Evolutionary conservation across 2,888 invertebrate species (phyloP), one percentile per base, ranked within the genome.

Genomic region (Hypolimnas misippus): DNA sequence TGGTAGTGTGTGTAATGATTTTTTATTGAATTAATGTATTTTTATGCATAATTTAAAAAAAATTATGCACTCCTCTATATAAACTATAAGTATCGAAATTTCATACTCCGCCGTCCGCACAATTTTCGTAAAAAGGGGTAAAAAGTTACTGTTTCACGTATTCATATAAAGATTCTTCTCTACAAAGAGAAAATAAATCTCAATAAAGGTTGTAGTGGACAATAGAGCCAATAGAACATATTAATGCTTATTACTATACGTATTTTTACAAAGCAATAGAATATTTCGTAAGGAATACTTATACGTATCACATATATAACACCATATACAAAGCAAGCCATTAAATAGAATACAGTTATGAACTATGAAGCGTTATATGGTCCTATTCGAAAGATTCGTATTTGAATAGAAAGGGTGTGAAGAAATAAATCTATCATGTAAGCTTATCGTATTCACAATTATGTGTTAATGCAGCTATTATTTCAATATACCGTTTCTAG

Each of bases 381-480:
- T 63, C 50, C 29, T n/a, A 49, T 29, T 49, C 14, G 25, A 50
- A 63, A 63, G 49, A 63, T 42, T 54, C 51, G 42, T 52, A 66
- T 66, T 63, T 66, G 63, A 63, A 61, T 67, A 57, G 49, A 64
- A 50, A 44, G 57, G 59, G 51, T 60, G 53, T 31, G 55, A 62
- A 49, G 65, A 59, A 53, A 73, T 76, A 71, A 74, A 74, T 72
- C 72, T 72, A 67, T 73, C 70, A 62, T 67, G 63, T 69, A 63
- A 70, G 72, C 70, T 72, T 73, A 72, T 74, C 73, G 73, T 74
- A 73, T 73, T 76, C 71, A 72, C 73, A 75, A 78, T 76, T 73
- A 77, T 77, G 74, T 77, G 75, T 70, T 75, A 76, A 79, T 79
- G 68, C 65, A 51, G 61, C 53, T 63, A 60, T 65, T 65, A 67